Evolutionary conservation across 2,113 vertebrate genomes (phyloP).

Genomic region (Chionomys nivalis): DNA sequence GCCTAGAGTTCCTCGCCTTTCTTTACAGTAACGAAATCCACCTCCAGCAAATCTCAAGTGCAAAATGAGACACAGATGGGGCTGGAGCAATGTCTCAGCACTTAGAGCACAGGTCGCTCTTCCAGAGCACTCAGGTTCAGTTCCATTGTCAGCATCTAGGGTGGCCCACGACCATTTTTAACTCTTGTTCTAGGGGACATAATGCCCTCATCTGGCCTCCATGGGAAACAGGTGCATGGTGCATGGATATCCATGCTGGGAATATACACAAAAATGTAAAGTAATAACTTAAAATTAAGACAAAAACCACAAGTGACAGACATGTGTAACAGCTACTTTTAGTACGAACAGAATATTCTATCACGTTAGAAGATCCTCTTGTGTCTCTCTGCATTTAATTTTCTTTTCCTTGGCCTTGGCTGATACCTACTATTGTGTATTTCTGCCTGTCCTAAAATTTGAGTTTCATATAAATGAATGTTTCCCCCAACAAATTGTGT

Average conservation of each 20-base stretch:
- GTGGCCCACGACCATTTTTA: background rate
- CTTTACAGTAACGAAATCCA: background rate
- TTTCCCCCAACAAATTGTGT: background rate
- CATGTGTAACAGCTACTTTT: background rate
- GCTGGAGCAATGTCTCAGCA: background rate
- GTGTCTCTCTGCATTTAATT: background rate
- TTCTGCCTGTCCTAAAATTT: background rate
- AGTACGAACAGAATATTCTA: background rate
- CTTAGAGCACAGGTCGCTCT: background rate
- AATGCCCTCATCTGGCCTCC: background rate
- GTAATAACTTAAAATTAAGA: background rate
- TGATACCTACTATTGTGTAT: constrained; percentile 21
- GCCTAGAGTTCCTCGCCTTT: background rate
- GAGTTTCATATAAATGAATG: constrained; percentile 23
- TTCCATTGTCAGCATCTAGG: background rate
- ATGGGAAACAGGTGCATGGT: background rate
- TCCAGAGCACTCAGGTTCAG: background rate
- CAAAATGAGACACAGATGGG: background rate
- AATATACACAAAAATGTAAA: background rate
- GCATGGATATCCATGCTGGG: background rate
- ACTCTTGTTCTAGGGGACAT: background rate
- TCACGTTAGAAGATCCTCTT: background rate
- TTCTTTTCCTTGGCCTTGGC: background rate
- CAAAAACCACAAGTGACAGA: background rate
- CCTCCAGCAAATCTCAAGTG: background rate